Evolutionary conservation across 2,888 invertebrate genomes (phyloP).

Genomic region (Dolichomitus sp.): DNA sequence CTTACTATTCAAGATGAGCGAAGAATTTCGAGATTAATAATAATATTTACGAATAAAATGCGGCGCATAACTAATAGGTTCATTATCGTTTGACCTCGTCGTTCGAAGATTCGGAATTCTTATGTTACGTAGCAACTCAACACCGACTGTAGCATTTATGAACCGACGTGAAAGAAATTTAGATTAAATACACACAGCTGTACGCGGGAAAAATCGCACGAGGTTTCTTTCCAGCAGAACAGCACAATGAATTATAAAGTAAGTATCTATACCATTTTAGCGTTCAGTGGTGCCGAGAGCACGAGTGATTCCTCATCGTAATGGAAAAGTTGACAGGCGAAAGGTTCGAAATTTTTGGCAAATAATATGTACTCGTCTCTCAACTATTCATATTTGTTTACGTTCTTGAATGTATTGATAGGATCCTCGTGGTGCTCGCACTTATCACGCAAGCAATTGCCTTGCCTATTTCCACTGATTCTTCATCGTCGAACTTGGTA

Average conservation of each 20-base stretch:
- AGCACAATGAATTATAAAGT: slow-evolving; percentile 1
- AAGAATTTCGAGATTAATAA: neutral
- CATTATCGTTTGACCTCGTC: slow-evolving; percentile 1
- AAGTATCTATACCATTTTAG: neutral
- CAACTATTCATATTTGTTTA: neutral
- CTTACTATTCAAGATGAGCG: neutral
- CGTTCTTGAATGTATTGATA: neutral
- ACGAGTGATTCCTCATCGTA: slow-evolving; percentile 2
- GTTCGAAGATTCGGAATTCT: neutral
- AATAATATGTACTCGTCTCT: neutral
- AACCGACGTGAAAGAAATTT: neutral
- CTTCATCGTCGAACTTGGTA: neutral
- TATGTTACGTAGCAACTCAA: neutral
- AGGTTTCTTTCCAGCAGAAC: neutral
- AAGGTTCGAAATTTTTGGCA: slow-evolving; percentile 10
- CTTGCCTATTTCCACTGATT: neutral
- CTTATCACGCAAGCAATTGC: neutral
- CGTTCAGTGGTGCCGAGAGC: slow-evolving; percentile 6
- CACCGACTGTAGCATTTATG: neutral
- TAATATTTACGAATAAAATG: neutral
- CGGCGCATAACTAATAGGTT: neutral
- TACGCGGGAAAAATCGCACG: neutral
- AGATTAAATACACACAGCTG: slow-evolving; percentile 37
- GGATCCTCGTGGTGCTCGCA: slow-evolving; percentile 10
- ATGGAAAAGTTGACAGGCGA: slow-evolving; percentile 8